phyloP scores from a whole-genome alignment of 2,888 invertebrate species.

The Eledona agricola region DNA sequence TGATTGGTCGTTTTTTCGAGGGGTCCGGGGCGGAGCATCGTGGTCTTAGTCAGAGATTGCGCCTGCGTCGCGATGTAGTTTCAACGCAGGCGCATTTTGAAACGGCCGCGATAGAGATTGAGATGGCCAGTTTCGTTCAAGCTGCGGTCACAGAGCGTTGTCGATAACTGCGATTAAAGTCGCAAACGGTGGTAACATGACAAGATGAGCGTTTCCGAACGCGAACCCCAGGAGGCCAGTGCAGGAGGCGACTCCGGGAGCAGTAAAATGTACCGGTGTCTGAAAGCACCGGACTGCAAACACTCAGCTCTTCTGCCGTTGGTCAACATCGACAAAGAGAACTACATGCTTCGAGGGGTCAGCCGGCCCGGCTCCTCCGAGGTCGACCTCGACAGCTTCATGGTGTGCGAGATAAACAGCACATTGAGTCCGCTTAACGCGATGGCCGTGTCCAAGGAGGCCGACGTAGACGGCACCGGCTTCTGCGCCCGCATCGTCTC shows the following conservation, averaged over 20 bases:
- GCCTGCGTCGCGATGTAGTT: conserved; percentile 17
- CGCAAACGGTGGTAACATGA: conserved; percentile 44
- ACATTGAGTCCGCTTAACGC: conserved; percentile 42
- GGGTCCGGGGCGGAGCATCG: too few species aligned
- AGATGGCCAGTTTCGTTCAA: conserved; percentile 33
- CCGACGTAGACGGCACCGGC: conserved; percentile 48
- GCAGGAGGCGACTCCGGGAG: conserved; percentile 40
- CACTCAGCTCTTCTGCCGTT: conserved; percentile 52
- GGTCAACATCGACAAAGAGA: conserved; percentile 65
- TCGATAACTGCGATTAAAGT: conserved; percentile 15
- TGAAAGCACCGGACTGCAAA: conserved; percentile 57
- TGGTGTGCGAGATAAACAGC: conserved; percentile 57
- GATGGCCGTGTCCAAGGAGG: conserved; percentile 45
- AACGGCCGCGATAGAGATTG: conserved; percentile 20
- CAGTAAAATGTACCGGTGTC: conserved; percentile 56
- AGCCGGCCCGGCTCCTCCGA: conserved; percentile 50
- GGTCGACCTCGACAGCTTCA: conserved; percentile 59
- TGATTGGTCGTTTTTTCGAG: too few species aligned
- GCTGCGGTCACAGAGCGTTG: conserved; percentile 23
- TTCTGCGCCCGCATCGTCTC: conserved; percentile 63
- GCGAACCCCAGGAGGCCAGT: conserved; percentile 46
- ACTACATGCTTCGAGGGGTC: conserved; percentile 65
- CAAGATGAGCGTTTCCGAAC: conserved; percentile 56
- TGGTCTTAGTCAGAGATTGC: too few species aligned
- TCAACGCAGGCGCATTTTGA: conserved; percentile 8